These are phyloP conservation scores for Alauda arvensis DNA, from an alignment of 2,797 vertebrate genomes.

Conservation along the genomic window DNA sequence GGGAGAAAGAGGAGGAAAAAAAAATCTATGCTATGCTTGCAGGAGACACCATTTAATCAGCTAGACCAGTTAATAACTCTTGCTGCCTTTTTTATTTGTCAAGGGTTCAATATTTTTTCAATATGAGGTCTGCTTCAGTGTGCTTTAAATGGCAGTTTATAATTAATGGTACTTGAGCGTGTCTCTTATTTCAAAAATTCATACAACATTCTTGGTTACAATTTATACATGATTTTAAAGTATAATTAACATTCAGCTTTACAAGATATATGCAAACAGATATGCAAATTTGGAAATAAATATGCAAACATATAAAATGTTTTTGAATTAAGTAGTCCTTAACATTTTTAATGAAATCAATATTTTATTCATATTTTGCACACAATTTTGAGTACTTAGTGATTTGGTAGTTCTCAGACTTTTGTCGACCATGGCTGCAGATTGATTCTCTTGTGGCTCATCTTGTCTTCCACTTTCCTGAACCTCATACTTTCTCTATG, in stretches of 20 bases:
- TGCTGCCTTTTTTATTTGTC: constrained; percentile 70
- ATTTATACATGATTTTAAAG: constrained; percentile 83
- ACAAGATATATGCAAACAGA: constrained; percentile 85
- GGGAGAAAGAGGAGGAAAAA: neutral
- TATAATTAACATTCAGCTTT: constrained; percentile 81
- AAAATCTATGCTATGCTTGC: constrained; percentile 28
- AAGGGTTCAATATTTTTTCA: constrained; percentile 77
- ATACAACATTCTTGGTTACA: constrained; percentile 79
- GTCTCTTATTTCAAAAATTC: constrained; percentile 76
- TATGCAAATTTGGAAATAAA: constrained; percentile 83
- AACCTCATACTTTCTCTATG: neutral
- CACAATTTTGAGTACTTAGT: constrained; percentile 72
- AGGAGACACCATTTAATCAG: constrained; percentile 67
- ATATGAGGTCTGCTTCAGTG: constrained; percentile 69
- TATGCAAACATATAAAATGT: constrained; percentile 85
- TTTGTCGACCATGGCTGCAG: neutral
- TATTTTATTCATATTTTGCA: constrained; percentile 84
- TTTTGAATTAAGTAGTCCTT: constrained; percentile 82
- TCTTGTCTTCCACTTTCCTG: neutral
- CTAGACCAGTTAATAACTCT: constrained; percentile 69
- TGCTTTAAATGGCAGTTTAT: constrained; percentile 75
- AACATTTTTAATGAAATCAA: constrained; percentile 85
- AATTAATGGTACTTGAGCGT: constrained; percentile 77
- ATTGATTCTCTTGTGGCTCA: neutral
- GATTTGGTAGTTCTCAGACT: constrained; percentile 56